Percentiles rank a stretch among this genome's conserved stretches.
Evolutionary conservation across 2,888 invertebrate genomes (phyloP).

Genomic region (Pollenia angustigena): DNA sequence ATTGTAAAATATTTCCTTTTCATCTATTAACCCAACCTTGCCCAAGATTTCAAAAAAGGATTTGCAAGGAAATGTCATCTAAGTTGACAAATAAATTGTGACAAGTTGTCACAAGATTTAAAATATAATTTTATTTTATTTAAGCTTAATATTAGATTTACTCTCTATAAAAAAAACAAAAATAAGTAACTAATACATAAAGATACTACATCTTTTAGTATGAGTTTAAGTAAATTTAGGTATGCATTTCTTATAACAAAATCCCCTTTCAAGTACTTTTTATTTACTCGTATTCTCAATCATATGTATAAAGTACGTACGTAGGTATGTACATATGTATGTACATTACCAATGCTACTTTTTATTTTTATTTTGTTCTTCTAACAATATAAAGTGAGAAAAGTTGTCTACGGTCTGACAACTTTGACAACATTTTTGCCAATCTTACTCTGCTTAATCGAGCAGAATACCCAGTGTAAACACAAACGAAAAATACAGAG

Average conservation of each 20-base stretch:
- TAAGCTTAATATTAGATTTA: constrained; percentile 52
- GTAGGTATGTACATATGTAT: neutral
- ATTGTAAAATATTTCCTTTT: neutral
- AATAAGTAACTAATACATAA: neutral
- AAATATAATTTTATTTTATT: constrained; percentile 43
- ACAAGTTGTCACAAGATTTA: constrained; percentile 42
- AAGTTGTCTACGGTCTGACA: constrained; percentile 73
- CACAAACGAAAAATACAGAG: constrained; percentile 38
- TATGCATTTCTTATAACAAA: constrained; percentile 24
- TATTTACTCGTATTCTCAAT: neutral
- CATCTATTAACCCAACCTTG: neutral
- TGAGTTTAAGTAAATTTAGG: constrained; percentile 41
- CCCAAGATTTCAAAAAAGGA: neutral
- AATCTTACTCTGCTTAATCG: constrained; percentile 72
- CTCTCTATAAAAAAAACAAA: constrained; percentile 45
- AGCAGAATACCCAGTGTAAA: constrained; percentile 72
- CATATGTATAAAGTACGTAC: neutral
- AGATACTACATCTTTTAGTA: neutral
- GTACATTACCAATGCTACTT: neutral
- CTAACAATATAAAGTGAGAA: constrained; percentile 69
- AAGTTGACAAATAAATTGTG: constrained; percentile 42
- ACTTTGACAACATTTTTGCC: constrained; percentile 71
- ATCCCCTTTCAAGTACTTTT: constrained; percentile 38
- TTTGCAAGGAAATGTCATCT: constrained; percentile 3
- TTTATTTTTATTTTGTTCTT: constrained; percentile 19